Base-by-base conservation (phyloP, 2,113 vertebrate genomes). In the Lepisosteus oculatus region DNA sequence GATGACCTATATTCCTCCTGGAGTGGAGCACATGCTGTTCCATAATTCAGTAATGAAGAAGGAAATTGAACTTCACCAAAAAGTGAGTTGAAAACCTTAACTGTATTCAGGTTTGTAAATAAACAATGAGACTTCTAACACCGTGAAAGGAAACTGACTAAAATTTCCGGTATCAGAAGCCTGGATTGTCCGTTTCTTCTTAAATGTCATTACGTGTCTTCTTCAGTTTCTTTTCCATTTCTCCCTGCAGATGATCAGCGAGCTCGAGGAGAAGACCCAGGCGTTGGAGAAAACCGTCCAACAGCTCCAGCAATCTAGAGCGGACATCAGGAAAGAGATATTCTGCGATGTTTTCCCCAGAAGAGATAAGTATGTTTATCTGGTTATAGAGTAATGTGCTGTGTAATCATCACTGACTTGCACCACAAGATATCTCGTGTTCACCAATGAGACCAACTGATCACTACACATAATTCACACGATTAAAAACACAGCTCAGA, bases 281-380 rank as follows among this genome's bases (percentile, higher is more conserved):
- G 68, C 67, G 7, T 70, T 82, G 9, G 45, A 61, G 29, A 68
- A 70, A 9, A 70, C 63, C 43, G 55, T 85, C 57, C 51, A 68
- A n/a, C 65, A 78, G 42, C 76, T 83, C 11, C 74, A 63, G 68
- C 68, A 66, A 43, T 62, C 71, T 42, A 67, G 55, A 54, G 42
- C 67, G 8, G 76, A 68, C 44, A 13, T 62, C 55, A 78, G 68
- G 42, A 68, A 71, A 29, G 73, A 76, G 56, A 74, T 68, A 41
- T 79, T 78, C 65, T 65, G 29, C 54, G 63, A 78, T 43, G 63
- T 78, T 44, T 78, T 76, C 47, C 75, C 61, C 45, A 77, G 72
- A 66, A 13, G 56, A 66, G 73, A 81, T 8, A 80, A 79, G 81
- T 85, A 77, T 41, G 79, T 79, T 29, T n/a, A 55, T n/a, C n/a